Percentiles rank a stretch among this genome's conserved stretches.
phyloP scores from a whole-genome alignment of 1,140 invertebrate species.

The honey bee (Apis mellifera) region DNA sequence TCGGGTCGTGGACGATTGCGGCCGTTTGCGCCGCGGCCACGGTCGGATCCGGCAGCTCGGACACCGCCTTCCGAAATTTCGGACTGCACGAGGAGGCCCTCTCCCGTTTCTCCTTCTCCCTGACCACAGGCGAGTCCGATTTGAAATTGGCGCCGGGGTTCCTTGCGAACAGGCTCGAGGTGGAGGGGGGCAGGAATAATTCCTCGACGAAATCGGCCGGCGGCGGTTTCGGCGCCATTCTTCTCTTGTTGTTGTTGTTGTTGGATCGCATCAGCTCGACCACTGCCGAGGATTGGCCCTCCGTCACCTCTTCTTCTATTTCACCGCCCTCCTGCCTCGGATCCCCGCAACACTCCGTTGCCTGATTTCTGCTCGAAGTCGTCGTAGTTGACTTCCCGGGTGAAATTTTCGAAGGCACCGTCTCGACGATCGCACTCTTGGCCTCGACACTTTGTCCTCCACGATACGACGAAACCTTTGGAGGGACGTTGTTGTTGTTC shows the following conservation, averaged over 20 bases:
- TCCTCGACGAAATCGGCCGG: constrained; percentile 80
- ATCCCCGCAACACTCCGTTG: not conserved
- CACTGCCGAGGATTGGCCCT: constrained; percentile 36
- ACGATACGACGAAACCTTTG: not conserved
- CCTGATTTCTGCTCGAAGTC: not conserved
- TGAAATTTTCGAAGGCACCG: not conserved
- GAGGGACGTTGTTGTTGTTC: not conserved
- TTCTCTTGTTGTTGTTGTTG: constrained; percentile 83
- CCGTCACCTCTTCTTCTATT: constrained; percentile 1
- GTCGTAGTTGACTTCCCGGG: not conserved
- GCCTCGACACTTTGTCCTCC: not conserved
- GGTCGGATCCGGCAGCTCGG: constrained; percentile 72
- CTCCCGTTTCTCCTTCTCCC: constrained; percentile 88
- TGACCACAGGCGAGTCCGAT: constrained; percentile 86
- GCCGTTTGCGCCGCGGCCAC: constrained; percentile 76
- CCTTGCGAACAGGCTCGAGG: constrained; percentile 79
- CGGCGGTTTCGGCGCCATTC: constrained; percentile 86
- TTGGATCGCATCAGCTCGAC: constrained; percentile 75
- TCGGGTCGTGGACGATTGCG: constrained; percentile 84
- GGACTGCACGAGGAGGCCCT: constrained; percentile 85
- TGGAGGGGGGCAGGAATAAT: constrained; percentile 19
- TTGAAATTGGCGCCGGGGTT: constrained; percentile 83
- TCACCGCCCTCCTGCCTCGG: not conserved
- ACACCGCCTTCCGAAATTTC: constrained; percentile 82
- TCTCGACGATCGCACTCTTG: not conserved